phyloP scores from a whole-genome alignment of 2,888 invertebrate genomes.

The Drosophila meridiana region DNA sequence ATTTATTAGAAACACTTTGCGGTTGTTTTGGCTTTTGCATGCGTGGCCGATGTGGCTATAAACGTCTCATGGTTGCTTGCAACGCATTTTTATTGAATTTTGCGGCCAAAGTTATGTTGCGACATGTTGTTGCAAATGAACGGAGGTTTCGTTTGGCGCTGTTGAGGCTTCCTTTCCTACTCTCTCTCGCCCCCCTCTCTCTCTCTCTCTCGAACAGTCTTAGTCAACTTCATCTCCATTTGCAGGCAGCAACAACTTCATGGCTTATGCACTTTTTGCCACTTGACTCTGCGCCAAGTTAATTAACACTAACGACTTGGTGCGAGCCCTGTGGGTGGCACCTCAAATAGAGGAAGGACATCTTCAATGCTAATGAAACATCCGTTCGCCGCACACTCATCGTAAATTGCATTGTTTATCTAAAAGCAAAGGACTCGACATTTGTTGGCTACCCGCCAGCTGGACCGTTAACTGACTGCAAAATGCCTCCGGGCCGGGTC shows the following conservation, averaged over 20 bases:
- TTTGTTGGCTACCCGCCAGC: slow-evolving; percentile 53
- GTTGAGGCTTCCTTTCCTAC: neutral
- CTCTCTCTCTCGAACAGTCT: too few relatives aligned
- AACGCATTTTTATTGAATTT: slow-evolving; percentile 76
- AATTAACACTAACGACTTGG: slow-evolving; percentile 70
- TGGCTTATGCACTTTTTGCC: slow-evolving; percentile 51
- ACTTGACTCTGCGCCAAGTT: slow-evolving; percentile 75
- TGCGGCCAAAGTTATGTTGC: slow-evolving; percentile 44
- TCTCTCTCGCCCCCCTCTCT: neutral
- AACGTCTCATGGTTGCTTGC: slow-evolving; percentile 64
- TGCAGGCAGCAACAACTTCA: slow-evolving; percentile 32
- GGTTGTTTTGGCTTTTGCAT: slow-evolving; percentile 72
- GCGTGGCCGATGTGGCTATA: slow-evolving; percentile 63
- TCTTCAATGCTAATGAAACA: slow-evolving; percentile 75
- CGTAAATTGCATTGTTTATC: slow-evolving; percentile 77
- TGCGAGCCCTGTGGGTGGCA: slow-evolving; percentile 5
- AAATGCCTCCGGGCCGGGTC: slow-evolving; percentile 34
- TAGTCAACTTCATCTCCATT: slow-evolving; percentile 15
- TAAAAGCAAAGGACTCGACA: slow-evolving; percentile 27
- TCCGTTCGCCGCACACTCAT: slow-evolving; percentile 48
- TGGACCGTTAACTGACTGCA: slow-evolving; percentile 47
- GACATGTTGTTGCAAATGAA: slow-evolving; percentile 35
- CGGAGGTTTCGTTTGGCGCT: neutral
- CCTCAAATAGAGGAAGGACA: slow-evolving; percentile 25
- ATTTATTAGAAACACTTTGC: slow-evolving; percentile 80